Percentiles rank a stretch among this genome's conserved stretches.
Conservation (phyloP, 2,113 vertebrate species). For the Perca schrenkii region DNA sequence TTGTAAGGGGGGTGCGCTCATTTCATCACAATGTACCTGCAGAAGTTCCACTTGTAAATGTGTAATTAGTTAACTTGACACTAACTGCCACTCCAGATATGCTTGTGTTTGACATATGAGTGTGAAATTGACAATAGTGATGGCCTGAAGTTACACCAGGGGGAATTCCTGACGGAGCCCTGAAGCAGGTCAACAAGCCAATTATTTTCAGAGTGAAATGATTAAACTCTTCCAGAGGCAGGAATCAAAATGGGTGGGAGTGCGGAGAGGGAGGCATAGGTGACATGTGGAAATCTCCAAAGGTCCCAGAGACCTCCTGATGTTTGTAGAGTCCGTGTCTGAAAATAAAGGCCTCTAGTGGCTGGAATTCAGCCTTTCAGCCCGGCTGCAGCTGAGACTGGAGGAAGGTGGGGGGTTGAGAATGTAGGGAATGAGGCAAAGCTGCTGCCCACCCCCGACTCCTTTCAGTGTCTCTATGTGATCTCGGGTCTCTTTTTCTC, state of each 20-base stretch:
- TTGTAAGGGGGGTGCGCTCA: conserved; percentile 5
- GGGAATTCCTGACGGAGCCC: background rate
- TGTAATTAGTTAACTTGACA: background rate
- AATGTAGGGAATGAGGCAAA: conserved; percentile 61
- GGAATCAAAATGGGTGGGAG: conserved; percentile 2
- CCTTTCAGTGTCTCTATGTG: conserved; percentile 21
- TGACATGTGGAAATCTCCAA: conserved; percentile 50
- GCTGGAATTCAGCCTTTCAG: conserved; percentile 42
- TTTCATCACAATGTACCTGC: conserved; percentile 1
- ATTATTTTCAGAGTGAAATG: conserved; percentile 22
- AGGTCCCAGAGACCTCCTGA: conserved; percentile 45
- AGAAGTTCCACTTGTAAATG: background rate
- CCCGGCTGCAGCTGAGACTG: conserved; percentile 1
- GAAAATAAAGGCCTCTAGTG: conserved; percentile 53
- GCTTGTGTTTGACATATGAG: background rate
- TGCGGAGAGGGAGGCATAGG: background rate
- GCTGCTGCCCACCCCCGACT: conserved; percentile 35
- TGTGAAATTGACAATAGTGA: background rate
- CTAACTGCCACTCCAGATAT: background rate
- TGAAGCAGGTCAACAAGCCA: background rate
- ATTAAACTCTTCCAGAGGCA: conserved; percentile 37
- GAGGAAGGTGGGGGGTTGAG: conserved; percentile 52
- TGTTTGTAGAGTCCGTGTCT: conserved; percentile 31
- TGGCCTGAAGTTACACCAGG: background rate
- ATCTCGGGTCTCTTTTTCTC: conserved; percentile 35